These are phyloP conservation scores for Epinephelus cyanopodus DNA, from an alignment of 2,113 vertebrate genomes.

Conservation along the genomic window DNA sequence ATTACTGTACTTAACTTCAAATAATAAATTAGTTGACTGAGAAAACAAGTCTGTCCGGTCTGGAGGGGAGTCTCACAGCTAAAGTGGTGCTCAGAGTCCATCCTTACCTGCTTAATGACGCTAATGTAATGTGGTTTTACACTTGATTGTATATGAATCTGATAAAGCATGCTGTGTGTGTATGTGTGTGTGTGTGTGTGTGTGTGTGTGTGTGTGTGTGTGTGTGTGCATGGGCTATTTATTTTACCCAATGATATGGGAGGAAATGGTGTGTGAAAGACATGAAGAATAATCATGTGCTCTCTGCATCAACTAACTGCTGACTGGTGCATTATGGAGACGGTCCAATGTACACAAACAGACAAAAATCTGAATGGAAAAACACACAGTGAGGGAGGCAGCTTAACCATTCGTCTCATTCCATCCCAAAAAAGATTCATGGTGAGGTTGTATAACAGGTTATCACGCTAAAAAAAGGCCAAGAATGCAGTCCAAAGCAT, in stretches of 20 bases:
- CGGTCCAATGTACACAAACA: slow-evolving; percentile 42
- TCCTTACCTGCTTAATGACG: neutral
- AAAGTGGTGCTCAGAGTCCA: neutral
- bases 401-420: slow-evolving; percentile 6
- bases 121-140: neutral
- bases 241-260: neutral
- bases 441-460: neutral
- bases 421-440: slow-evolving; percentile 23
- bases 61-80: neutral
- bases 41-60: slow-evolving; percentile 20
- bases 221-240: neutral
- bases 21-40: slow-evolving; percentile 32
- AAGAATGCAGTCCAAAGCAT: neutral
- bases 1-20: slow-evolving; percentile 26
- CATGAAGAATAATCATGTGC: slow-evolving; percentile 12
- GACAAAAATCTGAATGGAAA: slow-evolving; percentile 39
- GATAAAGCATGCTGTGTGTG: neutral
- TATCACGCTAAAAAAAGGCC: neutral
- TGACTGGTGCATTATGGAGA: slow-evolving; percentile 1
- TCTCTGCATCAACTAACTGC: neutral
- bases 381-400: neutral
- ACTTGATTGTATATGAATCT: neutral
- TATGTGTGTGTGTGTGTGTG: neutral
- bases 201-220: neutral
- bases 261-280: slow-evolving; percentile 16